Evolutionary conservation across 2,888 invertebrate genomes (phyloP).

Genomic region (Meta bourneti): DNA sequence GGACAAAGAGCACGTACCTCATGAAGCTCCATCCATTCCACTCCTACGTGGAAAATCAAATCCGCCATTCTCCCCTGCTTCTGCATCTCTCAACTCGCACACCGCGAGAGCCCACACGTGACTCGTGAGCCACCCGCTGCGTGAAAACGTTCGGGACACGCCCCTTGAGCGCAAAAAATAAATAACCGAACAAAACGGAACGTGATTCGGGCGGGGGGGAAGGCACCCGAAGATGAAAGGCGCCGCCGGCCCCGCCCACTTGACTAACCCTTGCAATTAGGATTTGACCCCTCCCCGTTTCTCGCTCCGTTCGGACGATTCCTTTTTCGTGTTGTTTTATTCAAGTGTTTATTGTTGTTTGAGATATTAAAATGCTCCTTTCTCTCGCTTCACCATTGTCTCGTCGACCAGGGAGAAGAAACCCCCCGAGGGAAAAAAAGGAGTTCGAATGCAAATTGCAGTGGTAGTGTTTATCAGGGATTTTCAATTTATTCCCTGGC

Average conservation of each 20-base stretch:
- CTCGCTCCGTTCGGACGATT: constrained; percentile 25
- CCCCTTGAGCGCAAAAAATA: constrained; percentile 59
- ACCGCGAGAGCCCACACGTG: constrained; percentile 41
- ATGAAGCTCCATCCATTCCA: constrained; percentile 57
- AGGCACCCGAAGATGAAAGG: constrained; percentile 60
- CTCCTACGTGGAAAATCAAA: constrained; percentile 52
- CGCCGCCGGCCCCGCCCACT: constrained; percentile 73
- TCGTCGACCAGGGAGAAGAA: constrained; percentile 6
- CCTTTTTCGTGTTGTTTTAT: constrained; percentile 22
- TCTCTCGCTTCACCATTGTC: constrained; percentile 41
- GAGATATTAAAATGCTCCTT: constrained; percentile 65
- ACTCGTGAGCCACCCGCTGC: constrained; percentile 71
- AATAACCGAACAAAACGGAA: constrained; percentile 52
- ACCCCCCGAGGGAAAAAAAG: neutral
- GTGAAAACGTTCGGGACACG: constrained; percentile 73
- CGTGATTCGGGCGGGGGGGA: constrained; percentile 39
- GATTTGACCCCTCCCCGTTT: constrained; percentile 72
- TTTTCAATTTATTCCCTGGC: neutral
- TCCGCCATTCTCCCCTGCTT: constrained; percentile 17
- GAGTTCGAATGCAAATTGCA: constrained; percentile 8
- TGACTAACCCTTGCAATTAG: constrained; percentile 76
- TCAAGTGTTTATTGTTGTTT: constrained; percentile 70
- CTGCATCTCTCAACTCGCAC: constrained; percentile 35
- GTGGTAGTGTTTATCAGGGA: constrained; percentile 5
- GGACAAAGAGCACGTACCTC: too few relatives aligned